These are phyloP conservation scores for Silurus asotus DNA, from an alignment of 2,113 vertebrate species.

Conservation along the genomic window DNA sequence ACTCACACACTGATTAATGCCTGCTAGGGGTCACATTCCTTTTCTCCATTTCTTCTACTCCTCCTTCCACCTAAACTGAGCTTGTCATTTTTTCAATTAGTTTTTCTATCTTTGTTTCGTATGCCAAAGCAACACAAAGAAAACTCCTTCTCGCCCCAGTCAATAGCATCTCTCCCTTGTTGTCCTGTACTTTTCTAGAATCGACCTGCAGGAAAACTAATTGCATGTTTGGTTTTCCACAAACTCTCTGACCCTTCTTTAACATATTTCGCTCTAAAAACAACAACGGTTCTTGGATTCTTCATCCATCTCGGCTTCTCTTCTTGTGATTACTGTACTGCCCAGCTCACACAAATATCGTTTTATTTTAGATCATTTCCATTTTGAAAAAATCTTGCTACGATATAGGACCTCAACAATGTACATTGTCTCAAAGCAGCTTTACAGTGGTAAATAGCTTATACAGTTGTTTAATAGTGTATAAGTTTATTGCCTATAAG, in stretches of 20 bases:
- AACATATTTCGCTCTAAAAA: background rate
- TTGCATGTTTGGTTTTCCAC: background rate
- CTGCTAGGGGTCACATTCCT: constrained; percentile 56
- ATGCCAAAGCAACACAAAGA: no score
- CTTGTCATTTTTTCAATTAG: background rate
- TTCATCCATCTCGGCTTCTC: background rate
- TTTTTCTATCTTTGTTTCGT: background rate
- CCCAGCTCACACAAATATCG: background rate
- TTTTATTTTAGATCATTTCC: background rate
- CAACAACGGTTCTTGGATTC: background rate
- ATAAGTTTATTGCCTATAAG: no score
- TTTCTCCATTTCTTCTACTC: constrained; percentile 6
- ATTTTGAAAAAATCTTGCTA: no score
- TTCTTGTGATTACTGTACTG: background rate
- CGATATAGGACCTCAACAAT: no score
- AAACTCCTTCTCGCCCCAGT: background rate
- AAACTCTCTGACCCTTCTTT: background rate
- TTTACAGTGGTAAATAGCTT: no score
- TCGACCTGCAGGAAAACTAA: constrained; percentile 8
- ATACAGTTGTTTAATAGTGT: no score
- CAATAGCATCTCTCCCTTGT: background rate
- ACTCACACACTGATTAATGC: constrained; percentile 60
- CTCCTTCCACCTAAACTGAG: background rate
- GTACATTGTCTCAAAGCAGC: no score
- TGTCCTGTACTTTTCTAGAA: background rate